A percentile compares a stretch with the other conserved stretches of the same genome.
phyloP scores from a whole-genome alignment of 2,797 vertebrate genomes.

The Coccyzus lansbergi region DNA sequence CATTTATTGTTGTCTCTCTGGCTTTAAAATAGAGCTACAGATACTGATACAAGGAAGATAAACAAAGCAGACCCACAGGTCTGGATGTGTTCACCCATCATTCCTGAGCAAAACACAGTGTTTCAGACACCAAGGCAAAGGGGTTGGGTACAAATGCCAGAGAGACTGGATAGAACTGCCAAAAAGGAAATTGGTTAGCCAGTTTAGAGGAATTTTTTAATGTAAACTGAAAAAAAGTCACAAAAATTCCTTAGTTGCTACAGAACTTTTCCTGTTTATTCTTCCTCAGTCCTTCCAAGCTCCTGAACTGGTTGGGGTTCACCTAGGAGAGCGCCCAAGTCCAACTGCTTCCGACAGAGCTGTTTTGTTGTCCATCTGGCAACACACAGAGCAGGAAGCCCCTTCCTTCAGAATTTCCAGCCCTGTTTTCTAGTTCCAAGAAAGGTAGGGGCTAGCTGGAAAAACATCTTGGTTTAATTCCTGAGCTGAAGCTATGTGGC shows the following conservation, averaged over 20 bases:
- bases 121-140: not conserved
- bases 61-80: not conserved
- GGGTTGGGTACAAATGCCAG: not conserved
- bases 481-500: not conserved
- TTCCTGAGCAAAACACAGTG: not conserved
- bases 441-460: not conserved
- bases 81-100: not conserved
- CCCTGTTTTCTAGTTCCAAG: not conserved
- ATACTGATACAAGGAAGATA: not conserved
- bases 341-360: conserved; percentile 3
- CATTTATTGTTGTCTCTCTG: not conserved
- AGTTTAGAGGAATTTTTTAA: not conserved
- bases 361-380: conserved; percentile 11
- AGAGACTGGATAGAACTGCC: not conserved
- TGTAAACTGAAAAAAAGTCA: not conserved
- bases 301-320: not conserved
- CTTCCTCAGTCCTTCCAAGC: not conserved
- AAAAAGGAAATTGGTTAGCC: not conserved
- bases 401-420: not conserved
- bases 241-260: not conserved
- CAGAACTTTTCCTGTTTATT: not conserved
- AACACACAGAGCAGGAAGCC: conserved; percentile 18
- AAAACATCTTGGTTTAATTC: conserved; percentile 1
- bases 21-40: not conserved
- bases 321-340: not conserved